A percentile compares a stretch with the other conserved stretches of the same genome.
phyloP scores from a whole-genome alignment of 2,113 vertebrate genomes.

The Leptosomus discolor region DNA sequence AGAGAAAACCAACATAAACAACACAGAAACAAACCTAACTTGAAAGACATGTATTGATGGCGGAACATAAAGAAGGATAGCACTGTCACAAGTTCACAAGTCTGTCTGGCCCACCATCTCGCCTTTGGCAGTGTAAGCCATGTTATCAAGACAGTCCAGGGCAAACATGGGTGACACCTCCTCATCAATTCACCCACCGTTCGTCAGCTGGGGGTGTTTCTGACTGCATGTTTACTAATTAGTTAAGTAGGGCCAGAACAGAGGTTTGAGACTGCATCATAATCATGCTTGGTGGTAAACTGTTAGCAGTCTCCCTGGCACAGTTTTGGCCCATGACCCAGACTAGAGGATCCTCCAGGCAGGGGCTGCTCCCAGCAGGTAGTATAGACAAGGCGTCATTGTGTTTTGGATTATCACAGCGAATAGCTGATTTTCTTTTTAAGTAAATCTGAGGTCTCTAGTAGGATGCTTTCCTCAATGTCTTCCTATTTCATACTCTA shows the following conservation, averaged over 20 bases:
- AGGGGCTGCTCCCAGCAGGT: not conserved
- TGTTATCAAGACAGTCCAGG: not conserved
- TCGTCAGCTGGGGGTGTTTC: not conserved
- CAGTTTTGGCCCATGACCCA: not conserved
- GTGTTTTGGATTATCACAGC: too few species aligned
- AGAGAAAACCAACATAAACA: constrained; percentile 32
- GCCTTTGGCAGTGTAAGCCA: not conserved
- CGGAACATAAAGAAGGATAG: not conserved
- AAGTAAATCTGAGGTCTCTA: too few species aligned
- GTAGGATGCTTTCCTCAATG: too few species aligned
- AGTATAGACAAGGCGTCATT: accelerated
- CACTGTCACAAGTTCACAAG: not conserved
- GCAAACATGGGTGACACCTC: accelerated
- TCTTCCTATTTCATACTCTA: too few species aligned
- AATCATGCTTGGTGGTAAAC: not conserved
- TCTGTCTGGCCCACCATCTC: not conserved
- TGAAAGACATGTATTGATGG: not conserved
- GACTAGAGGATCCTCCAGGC: not conserved
- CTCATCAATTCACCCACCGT: not conserved
- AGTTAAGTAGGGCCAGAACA: not conserved
- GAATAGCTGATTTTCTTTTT: too few species aligned
- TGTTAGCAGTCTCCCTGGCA: not conserved
- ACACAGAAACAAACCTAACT: not conserved
- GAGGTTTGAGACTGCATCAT: not conserved
- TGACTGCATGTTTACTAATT: not conserved